Evolutionary conservation across 2,888 invertebrate genomes (phyloP).

Genomic region (Archips xylosteana): DNA sequence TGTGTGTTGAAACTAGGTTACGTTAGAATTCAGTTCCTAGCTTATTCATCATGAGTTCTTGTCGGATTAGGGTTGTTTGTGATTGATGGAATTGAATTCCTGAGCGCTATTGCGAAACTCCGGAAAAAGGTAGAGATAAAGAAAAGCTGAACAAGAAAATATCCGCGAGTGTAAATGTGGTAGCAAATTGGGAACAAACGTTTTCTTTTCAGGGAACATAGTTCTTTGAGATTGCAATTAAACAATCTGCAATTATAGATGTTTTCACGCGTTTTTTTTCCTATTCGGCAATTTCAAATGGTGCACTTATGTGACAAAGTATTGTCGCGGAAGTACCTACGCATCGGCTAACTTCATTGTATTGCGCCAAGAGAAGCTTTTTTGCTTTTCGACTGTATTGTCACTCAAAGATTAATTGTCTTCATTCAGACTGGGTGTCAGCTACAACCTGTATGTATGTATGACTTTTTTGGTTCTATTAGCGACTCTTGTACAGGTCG

Average conservation of each 20-base stretch:
- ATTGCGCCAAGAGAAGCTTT: too few species aligned
- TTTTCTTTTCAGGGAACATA: not conserved
- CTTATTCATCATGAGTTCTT: constrained; percentile 8
- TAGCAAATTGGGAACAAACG: not conserved
- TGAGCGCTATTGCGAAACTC: not conserved
- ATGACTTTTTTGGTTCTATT: constrained; percentile 12
- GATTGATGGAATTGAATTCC: constrained; percentile 8
- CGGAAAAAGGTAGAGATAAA: not conserved
- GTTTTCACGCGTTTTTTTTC: too few species aligned
- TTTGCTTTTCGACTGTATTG: not conserved
- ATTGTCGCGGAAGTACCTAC: too few species aligned
- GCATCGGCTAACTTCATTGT: too few species aligned
- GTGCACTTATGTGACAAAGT: too few species aligned
- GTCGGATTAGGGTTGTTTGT: constrained; percentile 13
- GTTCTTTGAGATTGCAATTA: too few species aligned
- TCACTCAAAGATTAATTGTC: not conserved
- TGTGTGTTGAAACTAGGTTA: constrained; percentile 10
- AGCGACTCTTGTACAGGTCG: constrained; percentile 65
- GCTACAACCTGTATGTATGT: not conserved
- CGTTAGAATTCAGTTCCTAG: not conserved
- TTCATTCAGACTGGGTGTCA: not conserved
- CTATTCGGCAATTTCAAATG: too few species aligned
- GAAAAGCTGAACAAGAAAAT: not conserved
- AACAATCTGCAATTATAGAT: too few species aligned
- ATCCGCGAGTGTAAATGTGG: not conserved